phyloP scores from a whole-genome alignment of 2,888 invertebrate genomes.

The Drosophila buzzatii region DNA sequence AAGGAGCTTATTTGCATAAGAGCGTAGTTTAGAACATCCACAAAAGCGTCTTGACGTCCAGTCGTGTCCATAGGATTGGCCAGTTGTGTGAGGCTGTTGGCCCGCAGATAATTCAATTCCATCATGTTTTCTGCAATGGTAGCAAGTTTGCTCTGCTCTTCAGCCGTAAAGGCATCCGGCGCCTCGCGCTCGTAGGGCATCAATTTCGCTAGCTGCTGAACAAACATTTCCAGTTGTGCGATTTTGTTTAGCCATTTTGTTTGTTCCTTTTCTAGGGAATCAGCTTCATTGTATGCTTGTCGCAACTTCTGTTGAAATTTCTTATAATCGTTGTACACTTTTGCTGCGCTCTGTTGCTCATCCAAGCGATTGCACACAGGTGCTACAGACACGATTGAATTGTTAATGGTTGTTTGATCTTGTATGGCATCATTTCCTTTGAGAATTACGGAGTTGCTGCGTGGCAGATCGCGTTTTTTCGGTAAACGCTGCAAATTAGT shows the following conservation, averaged over 20 bases:
- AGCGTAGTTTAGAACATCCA: conserved; percentile 77
- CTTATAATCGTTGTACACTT: conserved; percentile 70
- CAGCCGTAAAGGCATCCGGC: conserved; percentile 64
- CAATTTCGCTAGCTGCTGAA: conserved; percentile 78
- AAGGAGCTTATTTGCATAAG: conserved; percentile 74
- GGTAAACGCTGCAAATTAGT: conserved; percentile 71
- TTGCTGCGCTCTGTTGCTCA: conserved; percentile 58
- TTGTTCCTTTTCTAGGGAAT: conserved; percentile 42
- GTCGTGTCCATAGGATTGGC: conserved; percentile 28
- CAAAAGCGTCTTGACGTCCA: conserved; percentile 67
- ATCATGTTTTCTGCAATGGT: conserved; percentile 71
- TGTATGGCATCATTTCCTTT: conserved; percentile 41
- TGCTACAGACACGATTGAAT: conserved; percentile 37
- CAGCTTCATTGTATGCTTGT: conserved; percentile 53
- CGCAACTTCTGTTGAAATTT: conserved; percentile 74
- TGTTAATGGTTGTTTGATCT: conserved; percentile 27
- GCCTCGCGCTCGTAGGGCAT: conserved; percentile 54
- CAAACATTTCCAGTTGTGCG: conserved; percentile 69
- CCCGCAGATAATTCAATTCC: conserved; percentile 73
- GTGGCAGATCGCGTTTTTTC: conserved; percentile 69
- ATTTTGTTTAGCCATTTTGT: conserved; percentile 62
- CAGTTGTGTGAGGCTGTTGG: conserved; percentile 53
- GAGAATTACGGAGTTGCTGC: conserved; percentile 63
- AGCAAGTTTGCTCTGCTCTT: conserved; percentile 62
- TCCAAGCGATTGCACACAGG: conserved; percentile 39